phyloP scores from a whole-genome alignment of 2,797 vertebrate genomes.

The Poecile montanus region DNA sequence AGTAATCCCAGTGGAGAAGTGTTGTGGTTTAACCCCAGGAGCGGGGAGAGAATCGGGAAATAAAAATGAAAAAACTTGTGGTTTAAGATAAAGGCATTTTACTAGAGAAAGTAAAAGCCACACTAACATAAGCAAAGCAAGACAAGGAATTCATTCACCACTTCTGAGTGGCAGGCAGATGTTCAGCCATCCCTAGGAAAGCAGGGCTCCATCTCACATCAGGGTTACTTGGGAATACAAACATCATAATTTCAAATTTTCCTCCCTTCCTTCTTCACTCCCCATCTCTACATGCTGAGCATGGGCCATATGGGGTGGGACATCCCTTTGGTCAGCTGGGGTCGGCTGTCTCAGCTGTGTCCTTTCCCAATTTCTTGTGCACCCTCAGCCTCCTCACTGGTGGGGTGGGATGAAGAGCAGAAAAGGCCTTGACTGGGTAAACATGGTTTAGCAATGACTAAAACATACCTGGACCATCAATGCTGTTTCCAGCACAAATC shows the following conservation, averaged over 20 bases:
- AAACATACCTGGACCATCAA: background rate
- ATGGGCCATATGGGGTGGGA: background rate
- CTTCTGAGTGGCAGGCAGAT: background rate
- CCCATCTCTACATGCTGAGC: background rate
- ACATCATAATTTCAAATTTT: background rate
- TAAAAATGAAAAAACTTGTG: background rate
- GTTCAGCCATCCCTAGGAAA: background rate
- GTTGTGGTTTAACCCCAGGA: background rate
- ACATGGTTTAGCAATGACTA: background rate
- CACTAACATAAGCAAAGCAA: background rate
- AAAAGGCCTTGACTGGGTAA: background rate
- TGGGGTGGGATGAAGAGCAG: background rate
- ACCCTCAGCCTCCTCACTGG: background rate
- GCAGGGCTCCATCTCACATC: background rate
- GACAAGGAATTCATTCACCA: background rate
- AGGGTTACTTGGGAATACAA: background rate
- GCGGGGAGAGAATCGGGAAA: fast-evolving
- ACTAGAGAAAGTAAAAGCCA: background rate
- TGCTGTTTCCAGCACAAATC: background rate
- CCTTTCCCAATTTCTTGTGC: background rate
- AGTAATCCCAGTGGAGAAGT: background rate
- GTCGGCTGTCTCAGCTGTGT: background rate
- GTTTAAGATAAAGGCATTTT: background rate
- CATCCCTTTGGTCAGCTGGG: background rate
- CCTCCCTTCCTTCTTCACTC: background rate